Evolutionary conservation across 2,888 invertebrate species (phyloP).

Genomic region (Sesia apiformis): DNA sequence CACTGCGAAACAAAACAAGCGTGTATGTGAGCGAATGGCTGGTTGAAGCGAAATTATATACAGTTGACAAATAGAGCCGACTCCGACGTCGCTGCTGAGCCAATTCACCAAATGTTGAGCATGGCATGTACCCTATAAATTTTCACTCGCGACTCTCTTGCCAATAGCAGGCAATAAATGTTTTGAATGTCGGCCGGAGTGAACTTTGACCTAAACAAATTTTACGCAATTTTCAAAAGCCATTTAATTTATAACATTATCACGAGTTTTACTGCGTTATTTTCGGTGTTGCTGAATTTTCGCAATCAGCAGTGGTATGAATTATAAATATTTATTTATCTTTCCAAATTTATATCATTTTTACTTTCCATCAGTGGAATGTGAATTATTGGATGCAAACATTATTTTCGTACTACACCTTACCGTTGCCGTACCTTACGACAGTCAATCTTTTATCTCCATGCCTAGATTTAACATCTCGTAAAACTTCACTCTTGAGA

Average conservation of each 20-base stretch:
- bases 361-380: neutral
- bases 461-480: neutral
- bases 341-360: neutral
- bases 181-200: constrained; percentile 20
- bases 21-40: constrained; percentile 18
- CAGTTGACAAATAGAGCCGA: constrained; percentile 44
- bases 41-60: constrained; percentile 42
- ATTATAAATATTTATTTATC: neutral
- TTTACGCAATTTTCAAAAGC: constrained; percentile 11
- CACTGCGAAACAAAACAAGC: constrained; percentile 16
- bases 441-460: too few relatives aligned
- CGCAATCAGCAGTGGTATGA: neutral
- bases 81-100: constrained; percentile 22
- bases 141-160: constrained; percentile 30
- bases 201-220: constrained; percentile 20
- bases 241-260: neutral
- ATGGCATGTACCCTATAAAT: constrained; percentile 41
- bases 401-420: too few relatives aligned
- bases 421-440: too few relatives aligned
- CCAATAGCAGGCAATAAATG: constrained; percentile 41
- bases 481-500: neutral
- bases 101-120: constrained; percentile 43
- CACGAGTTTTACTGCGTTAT: neutral
- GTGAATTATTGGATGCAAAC: too few relatives aligned
- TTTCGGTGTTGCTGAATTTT: neutral